Evolutionary conservation across 1,140 invertebrate genomes (phyloP), one percentile per base, ranked within the genome.

Genomic region (Leptinotarsa texana): DNA sequence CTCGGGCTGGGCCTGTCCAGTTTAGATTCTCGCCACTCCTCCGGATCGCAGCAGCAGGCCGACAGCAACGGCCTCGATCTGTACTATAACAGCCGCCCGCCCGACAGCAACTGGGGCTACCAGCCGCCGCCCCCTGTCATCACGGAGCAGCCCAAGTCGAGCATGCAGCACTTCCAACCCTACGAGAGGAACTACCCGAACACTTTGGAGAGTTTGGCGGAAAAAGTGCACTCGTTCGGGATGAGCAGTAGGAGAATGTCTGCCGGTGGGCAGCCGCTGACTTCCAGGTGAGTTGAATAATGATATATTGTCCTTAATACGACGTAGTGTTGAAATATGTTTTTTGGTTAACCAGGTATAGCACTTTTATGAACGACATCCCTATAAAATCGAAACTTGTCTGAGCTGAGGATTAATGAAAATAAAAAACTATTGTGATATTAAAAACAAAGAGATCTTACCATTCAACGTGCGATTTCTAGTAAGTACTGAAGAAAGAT

Each of bases 111-210:
- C 71, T 85, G 83, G 82, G 91, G 87, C 65, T 90, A 90, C 77
- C 87, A 89, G 76, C 94, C 94, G 1, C 92, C 92, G 1, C 90
- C 91, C 3, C 92, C 92, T 3, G 94, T 96, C 4, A 95, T 96
- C 72, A 96, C 94, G 1, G 94, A 96, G 83, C 95, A 96, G 82
- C 94, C 95, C 0, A 95, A 95, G 82, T 90, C 92, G 2, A 86
- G 88, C 27, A 90, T 93, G 63, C 92, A 94, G 62, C 93, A 94
- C 80, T 95, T 95, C 83, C 93, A 94, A 75, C 90, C 90, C n/a
- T 91, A 90, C 78, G 94, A 95, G 81, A 90, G 94, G 47, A 91
- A 91, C 18, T 96, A 96, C 85, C 94, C 95, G n/a, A 95, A 96
- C 83, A 96, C 95, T 0, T 84, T 96, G 68, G 95, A 96, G 84